Percentiles rank a stretch among this genome's conserved stretches.
Evolutionary conservation across 1,140 invertebrate species (phyloP).

Genomic region (Brachionus sp.): DNA sequence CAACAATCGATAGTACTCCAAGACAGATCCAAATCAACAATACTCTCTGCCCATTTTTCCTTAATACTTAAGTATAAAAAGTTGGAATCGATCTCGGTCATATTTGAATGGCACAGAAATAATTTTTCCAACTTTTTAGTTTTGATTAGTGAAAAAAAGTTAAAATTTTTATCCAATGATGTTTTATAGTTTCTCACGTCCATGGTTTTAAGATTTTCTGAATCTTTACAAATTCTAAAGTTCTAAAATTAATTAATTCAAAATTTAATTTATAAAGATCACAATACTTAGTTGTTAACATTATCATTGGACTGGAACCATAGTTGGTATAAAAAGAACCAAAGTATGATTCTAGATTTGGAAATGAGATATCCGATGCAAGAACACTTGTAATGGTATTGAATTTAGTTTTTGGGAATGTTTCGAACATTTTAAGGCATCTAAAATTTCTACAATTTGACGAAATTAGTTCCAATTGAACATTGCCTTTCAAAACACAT

Average conservation of each 20-base stretch:
- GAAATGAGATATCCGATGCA: not conserved
- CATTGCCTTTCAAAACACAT: conserved; percentile 20
- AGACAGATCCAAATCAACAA: conserved; percentile 14
- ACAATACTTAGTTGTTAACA: conserved; percentile 12
- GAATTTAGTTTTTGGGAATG: conserved; percentile 31
- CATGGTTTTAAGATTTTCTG: conserved; percentile 7
- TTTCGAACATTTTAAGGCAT: conserved; percentile 26
- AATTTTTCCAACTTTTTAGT: not conserved
- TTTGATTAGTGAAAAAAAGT: conserved; percentile 2
- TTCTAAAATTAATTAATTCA: conserved; percentile 26
- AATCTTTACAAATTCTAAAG: conserved; percentile 37
- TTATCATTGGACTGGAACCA: conserved; percentile 22
- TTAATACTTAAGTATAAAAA: not conserved
- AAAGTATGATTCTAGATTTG: not conserved
- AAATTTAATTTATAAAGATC: not conserved
- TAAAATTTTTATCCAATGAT: conserved; percentile 32
- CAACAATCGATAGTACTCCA: not conserved
- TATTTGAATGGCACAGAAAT: not conserved
- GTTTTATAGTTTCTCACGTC: conserved; percentile 26
- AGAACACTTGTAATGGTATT: conserved; percentile 15
- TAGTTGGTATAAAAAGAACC: not conserved
- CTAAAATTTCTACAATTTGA: conserved; percentile 7
- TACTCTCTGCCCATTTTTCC: not conserved
- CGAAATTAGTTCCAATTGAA: conserved; percentile 31
- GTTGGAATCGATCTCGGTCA: not conserved